Base-by-base conservation (phyloP, 2,113 vertebrate species). In the Pogonocichla stellata region DNA sequence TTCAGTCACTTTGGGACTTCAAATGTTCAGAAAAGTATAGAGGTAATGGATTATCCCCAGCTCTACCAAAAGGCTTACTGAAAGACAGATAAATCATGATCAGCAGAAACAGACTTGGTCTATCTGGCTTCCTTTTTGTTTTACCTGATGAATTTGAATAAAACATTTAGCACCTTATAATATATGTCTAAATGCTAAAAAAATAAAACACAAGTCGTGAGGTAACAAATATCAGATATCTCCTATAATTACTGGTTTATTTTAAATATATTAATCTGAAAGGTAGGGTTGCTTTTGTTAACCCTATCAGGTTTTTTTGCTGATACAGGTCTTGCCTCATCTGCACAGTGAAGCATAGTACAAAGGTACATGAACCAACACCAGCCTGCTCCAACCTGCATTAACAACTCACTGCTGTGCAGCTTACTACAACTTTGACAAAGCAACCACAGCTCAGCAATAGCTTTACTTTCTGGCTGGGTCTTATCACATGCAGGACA, bases 41-140 rank as follows among this genome's bases (percentile, higher is more conserved):
- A 86, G 42, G 38, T 65, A 96, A 95, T 87, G 25, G 70, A 92
- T 94, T 85, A 82, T 34, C 26, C 33, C 28, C 45, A 92, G 45
- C 10, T 85, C 48, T 69, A 85, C 87, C 69, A 91, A 89, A 92
- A 66, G 73, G 31, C 73, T 85, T 67, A 85, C 73, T 89, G 86
- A 81, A 92, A 69, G 61, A 85, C 2, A 81, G 33, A 94, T 87
- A 93, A 89, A 89, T 96, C 91, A 77, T 8, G n/a, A 72, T 82
- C 58, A 95, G 50, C 58, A 95, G 86, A 85, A 92, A 75, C n/a
- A 91, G 78, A 72, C 38, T 70, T 75, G 14, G 20, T 47, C 25
- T 91, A 66, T 48, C 7, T 48, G 31, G 19, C 12, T 84, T 34
- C 22, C 19, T 34, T 17, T 65, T 33, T 75, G 14, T 48, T 92